phyloP scores from a whole-genome alignment of 2,113 vertebrate species.

The Solea solea region DNA sequence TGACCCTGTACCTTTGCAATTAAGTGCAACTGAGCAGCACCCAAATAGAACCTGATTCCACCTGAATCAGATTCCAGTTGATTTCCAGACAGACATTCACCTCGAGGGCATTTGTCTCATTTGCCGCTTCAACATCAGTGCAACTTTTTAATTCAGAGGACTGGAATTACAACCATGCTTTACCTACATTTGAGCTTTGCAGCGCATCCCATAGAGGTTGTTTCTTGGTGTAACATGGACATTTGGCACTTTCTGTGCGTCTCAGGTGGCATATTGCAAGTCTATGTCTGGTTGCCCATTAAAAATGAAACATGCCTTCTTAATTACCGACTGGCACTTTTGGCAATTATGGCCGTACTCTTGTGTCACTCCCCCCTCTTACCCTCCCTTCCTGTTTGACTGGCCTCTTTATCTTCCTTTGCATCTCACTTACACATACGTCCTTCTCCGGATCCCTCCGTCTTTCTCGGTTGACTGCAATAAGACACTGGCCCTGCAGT shows the following conservation, averaged over 20 bases:
- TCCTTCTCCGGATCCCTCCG: conserved; percentile 47
- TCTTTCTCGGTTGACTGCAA: conserved; percentile 69
- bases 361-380: conserved; percentile 41
- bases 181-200: conserved; percentile 6
- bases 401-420: conserved; percentile 51
- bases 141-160: conserved; percentile 30
- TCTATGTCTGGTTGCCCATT: conserved; percentile 67
- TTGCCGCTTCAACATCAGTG: conserved; percentile 39
- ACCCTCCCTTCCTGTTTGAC: conserved; percentile 4
- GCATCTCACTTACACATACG: conserved; percentile 54
- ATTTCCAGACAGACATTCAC: conserved; percentile 66
- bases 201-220: conserved; percentile 26
- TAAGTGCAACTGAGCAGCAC: conserved; percentile 49
- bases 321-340: conserved; percentile 76
- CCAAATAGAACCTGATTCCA: conserved; percentile 63
- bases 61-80: conserved; percentile 63
- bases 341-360: conserved; percentile 48
- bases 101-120: conserved; percentile 64
- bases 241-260: conserved; percentile 40
- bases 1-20: conserved; percentile 41
- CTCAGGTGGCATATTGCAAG: conserved; percentile 68
- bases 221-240: conserved; percentile 44
- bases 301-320: conserved; percentile 76
- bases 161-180: conserved; percentile 43
- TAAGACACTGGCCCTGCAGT: conserved; percentile 73